Base-by-base conservation (phyloP, 1,140 invertebrate genomes). In the Drosophila repleta region DNA sequence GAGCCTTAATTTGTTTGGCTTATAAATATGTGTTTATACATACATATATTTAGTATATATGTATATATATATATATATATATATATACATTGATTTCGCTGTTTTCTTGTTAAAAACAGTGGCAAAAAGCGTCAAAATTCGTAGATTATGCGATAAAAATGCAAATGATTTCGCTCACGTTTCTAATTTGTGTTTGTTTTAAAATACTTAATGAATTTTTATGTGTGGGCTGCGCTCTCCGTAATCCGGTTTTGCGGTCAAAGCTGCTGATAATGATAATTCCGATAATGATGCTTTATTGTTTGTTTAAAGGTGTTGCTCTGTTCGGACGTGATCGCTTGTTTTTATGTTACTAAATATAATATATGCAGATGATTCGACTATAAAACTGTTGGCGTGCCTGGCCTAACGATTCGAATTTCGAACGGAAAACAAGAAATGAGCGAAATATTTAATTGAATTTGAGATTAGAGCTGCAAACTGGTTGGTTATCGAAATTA, bases 181-280 rank as follows among this genome's bases (percentile, higher is more conserved):
- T 88, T 83, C 73, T 88, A 88, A 88, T 87, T 87, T 88, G 82
- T 80, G 82, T 79, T 88, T 87, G 83, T 87, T 87, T 87, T 88
- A 87, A 87, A 88, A 88, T 88, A 85, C 60, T 78, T 87, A 85
- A 85, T 85, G 78, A 87, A 87, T 85, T 87, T 85, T 75, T 63
- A 74, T 67, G 46, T 61, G 61, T 75, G 58, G 51, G 55, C 76
- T 35, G 32, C 11, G 32, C 56, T 48, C 29, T 37, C 18, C 48
- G 29, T 55, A 53, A 83, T 83, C 83, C 84, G 83, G 83, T 88
- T 79, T 88, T 66, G 67, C 78, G 70, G 51, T 75, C 78, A 76
- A 78, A 85, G 82, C 82, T 87, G 82, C 87, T 87, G 83, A 82
- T 85, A 85, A 87, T 83, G 83, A 88, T 82, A 76, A 87, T 88